phyloP scores from a whole-genome alignment of 2,797 vertebrate species.

The Mormyrus proboscirostris region DNA sequence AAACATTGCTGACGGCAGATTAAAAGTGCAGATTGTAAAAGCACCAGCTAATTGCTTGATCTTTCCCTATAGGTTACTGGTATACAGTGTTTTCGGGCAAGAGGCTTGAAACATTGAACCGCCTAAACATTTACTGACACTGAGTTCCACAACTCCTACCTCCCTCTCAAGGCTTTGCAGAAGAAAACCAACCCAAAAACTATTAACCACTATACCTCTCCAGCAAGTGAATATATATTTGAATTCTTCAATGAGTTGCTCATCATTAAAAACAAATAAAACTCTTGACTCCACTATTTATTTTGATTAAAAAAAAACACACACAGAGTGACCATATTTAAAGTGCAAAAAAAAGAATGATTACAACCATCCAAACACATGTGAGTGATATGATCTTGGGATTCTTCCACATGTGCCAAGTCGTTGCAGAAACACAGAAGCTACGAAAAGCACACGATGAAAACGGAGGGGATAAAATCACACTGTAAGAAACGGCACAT shows the following conservation, averaged over 20 bases:
- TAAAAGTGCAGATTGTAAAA: slow-evolving; percentile 17
- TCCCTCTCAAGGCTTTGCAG: not conserved
- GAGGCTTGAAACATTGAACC: slow-evolving; percentile 39
- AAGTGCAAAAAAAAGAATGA: slow-evolving; percentile 18
- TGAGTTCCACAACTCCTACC: slow-evolving; percentile 4
- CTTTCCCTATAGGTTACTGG: slow-evolving; percentile 22
- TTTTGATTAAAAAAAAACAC: not conserved
- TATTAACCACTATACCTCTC: not conserved
- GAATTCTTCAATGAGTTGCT: not conserved
- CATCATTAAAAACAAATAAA: slow-evolving; percentile 11
- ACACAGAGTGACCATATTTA: slow-evolving; percentile 1
- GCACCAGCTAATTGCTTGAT: slow-evolving; percentile 19
- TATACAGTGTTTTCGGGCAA: slow-evolving; percentile 24
- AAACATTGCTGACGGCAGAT: slow-evolving; percentile 25
- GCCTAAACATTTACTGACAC: slow-evolving; percentile 24
- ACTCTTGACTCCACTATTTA: not conserved
- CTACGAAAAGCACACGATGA: not conserved
- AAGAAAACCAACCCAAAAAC: not conserved
- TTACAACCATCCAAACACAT: slow-evolving; percentile 12
- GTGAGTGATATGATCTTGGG: not conserved
- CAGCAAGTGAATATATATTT: not conserved
- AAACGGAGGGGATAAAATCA: not conserved
- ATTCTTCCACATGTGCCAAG: slow-evolving; percentile 16
- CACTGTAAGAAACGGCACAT: not conserved
- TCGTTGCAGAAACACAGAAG: slow-evolving; percentile 7